These are phyloP conservation scores for Bos indicus DNA, from an alignment of 2,113 vertebrate species.

Conservation along the genomic window DNA sequence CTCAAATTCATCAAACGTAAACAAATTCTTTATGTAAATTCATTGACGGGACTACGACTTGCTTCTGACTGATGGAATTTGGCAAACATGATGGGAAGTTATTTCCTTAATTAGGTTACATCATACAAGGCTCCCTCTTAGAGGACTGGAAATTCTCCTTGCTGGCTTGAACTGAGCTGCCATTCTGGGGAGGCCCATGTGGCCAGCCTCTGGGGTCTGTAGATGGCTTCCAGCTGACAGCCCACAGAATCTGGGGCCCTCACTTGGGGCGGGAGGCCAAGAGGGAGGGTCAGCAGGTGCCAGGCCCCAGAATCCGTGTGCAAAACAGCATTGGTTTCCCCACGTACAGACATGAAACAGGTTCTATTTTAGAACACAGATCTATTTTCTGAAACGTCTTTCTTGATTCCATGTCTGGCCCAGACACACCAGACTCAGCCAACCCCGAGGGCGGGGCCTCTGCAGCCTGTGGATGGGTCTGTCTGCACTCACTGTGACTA, in stretches of 20 bases:
- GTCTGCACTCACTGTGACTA: background rate
- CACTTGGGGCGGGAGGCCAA: accelerated
- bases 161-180: background rate
- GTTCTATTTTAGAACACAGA: background rate
- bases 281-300: background rate
- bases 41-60: too few relatives aligned
- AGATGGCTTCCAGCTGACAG: background rate
- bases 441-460: accelerated
- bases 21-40: background rate
- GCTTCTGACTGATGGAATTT: background rate
- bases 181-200: background rate
- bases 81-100: background rate
- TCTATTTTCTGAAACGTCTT: background rate
- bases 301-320: background rate
- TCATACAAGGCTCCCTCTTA: background rate
- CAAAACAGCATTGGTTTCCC: background rate
- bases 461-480: background rate
- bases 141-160: background rate
- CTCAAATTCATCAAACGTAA: background rate
- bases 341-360: background rate
- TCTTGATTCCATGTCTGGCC: background rate
- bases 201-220: background rate
- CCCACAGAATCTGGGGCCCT: background rate
- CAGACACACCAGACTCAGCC: background rate
- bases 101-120: background rate